These are phyloP conservation scores for Symphodus melops DNA, from an alignment of 2,113 vertebrate species.

Conservation along the genomic window DNA sequence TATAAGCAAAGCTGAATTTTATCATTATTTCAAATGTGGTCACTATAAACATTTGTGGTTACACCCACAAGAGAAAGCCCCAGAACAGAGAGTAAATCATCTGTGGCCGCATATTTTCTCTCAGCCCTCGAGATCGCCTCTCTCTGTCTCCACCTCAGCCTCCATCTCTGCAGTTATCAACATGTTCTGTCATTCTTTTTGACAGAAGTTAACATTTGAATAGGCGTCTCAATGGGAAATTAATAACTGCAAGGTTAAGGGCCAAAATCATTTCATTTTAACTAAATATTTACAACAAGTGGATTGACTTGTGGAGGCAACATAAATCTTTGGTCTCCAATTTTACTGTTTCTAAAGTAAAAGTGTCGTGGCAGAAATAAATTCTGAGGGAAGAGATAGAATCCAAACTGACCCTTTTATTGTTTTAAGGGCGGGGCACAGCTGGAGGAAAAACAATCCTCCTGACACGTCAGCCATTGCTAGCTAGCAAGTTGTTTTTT, in stretches of 20 bases:
- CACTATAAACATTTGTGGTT: constrained; percentile 64
- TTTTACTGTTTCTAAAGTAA: not conserved
- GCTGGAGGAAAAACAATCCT: too few relatives aligned
- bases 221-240: not conserved
- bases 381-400: not conserved
- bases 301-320: not conserved
- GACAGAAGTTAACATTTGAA: not conserved
- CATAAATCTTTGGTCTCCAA: not conserved
- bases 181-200: not conserved
- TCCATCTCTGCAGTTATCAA: not conserved
- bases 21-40: constrained; percentile 62
- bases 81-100: constrained; percentile 31
- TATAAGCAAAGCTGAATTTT: constrained; percentile 40
- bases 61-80: constrained; percentile 50
- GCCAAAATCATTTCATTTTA: not conserved
- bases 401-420: too few relatives aligned
- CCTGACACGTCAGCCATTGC: too few relatives aligned
- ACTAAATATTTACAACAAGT: not conserved
- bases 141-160: not conserved
- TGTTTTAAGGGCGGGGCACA: too few relatives aligned
- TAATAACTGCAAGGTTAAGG: not conserved
- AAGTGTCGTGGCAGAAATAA: not conserved
- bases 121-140: constrained; percentile 1
- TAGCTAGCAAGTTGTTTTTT: too few relatives aligned
- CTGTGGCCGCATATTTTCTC: not conserved